Percentiles rank a stretch among this genome's conserved stretches.
These are phyloP conservation scores for Carettochelys insculpta DNA, from an alignment of 2,113 vertebrate species.

Conservation along the genomic window DNA sequence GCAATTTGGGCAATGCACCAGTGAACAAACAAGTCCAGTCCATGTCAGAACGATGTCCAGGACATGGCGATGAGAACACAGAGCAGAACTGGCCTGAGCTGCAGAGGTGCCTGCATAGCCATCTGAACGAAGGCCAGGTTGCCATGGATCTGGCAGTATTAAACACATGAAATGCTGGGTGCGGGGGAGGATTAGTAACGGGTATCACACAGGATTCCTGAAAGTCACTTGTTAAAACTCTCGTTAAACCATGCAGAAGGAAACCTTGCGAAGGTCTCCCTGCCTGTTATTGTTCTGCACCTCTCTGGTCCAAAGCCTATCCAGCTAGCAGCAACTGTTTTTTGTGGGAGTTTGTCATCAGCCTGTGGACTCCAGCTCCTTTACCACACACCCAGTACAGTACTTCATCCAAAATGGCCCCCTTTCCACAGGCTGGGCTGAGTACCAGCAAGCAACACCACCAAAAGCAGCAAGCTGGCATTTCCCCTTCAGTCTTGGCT, in stretches of 20 bases:
- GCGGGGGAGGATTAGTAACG: background rate
- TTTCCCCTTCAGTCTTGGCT: background rate
- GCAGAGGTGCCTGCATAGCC: background rate
- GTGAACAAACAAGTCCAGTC: background rate
- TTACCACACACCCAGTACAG: background rate
- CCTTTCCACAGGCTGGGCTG: background rate
- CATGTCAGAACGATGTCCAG: background rate
- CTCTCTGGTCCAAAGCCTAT: background rate
- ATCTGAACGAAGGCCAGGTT: background rate
- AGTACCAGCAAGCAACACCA: background rate
- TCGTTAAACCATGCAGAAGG: background rate
- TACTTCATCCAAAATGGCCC: background rate
- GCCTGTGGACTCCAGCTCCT: background rate
- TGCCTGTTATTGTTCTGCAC: background rate
- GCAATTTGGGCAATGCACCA: conserved; percentile 4
- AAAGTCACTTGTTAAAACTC: background rate
- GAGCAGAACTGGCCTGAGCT: background rate
- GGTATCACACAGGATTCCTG: background rate
- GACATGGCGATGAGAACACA: background rate
- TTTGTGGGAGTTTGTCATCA: background rate
- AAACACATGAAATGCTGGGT: conserved; percentile 40
- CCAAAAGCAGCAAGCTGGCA: background rate
- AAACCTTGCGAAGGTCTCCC: background rate
- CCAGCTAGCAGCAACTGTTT: background rate
- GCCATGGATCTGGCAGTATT: background rate